A percentile compares a stretch with the other conserved stretches of the same genome.
Conservation (phyloP, 1,140 invertebrate genomes). For the Drosophila ironensis region DNA sequence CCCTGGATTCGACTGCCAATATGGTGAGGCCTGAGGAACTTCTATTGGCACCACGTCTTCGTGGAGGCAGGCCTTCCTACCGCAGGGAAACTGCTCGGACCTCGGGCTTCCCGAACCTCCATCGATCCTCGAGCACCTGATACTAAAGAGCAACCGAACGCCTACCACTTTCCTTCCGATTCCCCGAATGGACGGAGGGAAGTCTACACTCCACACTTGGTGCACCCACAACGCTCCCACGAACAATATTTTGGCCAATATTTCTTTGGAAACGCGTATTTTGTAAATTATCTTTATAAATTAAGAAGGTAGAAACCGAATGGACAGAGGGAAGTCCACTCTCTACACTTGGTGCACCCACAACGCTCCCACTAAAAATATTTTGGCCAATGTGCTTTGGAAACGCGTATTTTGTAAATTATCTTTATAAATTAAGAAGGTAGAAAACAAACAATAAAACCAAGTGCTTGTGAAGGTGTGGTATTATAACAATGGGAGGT, state of each 20-base stretch:
- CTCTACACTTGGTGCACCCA: neutral
- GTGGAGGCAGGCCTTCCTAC: too few species aligned
- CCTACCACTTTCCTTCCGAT: too few species aligned
- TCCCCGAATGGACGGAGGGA: too few species aligned
- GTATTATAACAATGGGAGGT: neutral
- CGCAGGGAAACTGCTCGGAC: too few species aligned
- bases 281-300: conserved; percentile 59
- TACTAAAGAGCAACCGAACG: too few species aligned
- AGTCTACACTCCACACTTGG: too few species aligned
- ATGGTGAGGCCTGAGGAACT: too few species aligned
- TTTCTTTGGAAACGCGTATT: neutral
- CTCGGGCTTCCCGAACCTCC: neutral
- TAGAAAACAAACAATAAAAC: conserved; percentile 35
- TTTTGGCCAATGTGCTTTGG: conserved; percentile 21
- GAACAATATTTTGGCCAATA: conserved; percentile 28
- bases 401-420: conserved; percentile 32
- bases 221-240: neutral
- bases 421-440: conserved; percentile 61
- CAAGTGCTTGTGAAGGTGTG: conserved; percentile 19
- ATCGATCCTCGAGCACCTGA: neutral
- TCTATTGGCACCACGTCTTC: too few species aligned
- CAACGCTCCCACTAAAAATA: neutral
- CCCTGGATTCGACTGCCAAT: neutral
- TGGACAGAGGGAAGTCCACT: too few species aligned
- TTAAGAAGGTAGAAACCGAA: conserved; percentile 55